Conservation (phyloP, 2,888 invertebrate species). For the Trissolcus brochymenae region DNA sequence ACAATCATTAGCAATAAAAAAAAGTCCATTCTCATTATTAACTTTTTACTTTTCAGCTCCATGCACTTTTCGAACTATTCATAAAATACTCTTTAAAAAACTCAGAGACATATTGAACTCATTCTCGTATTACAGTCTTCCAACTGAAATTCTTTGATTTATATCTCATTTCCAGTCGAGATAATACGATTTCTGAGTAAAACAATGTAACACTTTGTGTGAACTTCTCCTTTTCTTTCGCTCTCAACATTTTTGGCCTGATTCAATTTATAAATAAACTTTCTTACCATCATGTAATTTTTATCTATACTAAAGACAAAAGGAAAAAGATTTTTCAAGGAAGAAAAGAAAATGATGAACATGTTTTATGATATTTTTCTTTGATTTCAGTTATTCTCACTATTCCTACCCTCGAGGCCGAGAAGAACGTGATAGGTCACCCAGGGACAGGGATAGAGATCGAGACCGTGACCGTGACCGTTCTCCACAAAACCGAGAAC, state of each 20-base stretch:
- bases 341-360: not conserved
- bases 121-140: not conserved
- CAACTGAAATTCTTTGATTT: not conserved
- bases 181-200: not conserved
- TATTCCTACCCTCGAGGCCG: conserved; percentile 4
- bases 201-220: not conserved
- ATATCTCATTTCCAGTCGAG: not conserved
- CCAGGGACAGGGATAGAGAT: conserved; percentile 1
- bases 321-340: not conserved
- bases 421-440: conserved; percentile 6
- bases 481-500: conserved; percentile 2
- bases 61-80: not conserved
- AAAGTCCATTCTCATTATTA: not conserved
- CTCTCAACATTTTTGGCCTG: not conserved
- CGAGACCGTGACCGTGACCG: too few species aligned
- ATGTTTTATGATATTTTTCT: not conserved
- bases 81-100: not conserved
- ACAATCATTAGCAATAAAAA: too few species aligned
- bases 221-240: not conserved
- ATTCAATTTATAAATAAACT: not conserved
- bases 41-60: not conserved
- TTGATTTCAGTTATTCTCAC: conserved; percentile 1
- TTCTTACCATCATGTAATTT: not conserved
- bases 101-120: not conserved
- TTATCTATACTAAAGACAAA: not conserved